These are phyloP conservation scores for Silurus meridionalis DNA, from an alignment of 2,113 vertebrate genomes.

Conservation along the genomic window DNA sequence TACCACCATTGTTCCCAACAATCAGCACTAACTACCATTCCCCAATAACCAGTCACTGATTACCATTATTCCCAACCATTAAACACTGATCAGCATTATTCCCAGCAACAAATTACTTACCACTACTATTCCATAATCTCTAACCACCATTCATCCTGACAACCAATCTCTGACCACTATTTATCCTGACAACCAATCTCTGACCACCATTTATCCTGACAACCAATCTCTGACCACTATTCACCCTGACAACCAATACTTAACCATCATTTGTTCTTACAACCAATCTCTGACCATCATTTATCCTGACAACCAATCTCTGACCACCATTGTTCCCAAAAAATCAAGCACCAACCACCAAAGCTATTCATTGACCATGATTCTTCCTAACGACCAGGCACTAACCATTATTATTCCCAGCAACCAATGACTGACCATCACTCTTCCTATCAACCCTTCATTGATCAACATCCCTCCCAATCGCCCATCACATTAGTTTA, in stretches of 20 bases:
- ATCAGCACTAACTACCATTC: too few species aligned
- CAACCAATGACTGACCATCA: background rate
- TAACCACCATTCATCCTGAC: too few species aligned
- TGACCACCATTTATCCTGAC: too few species aligned
- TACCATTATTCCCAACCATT: background rate
- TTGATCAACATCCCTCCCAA: too few species aligned
- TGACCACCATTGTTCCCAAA: background rate
- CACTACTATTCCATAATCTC: too few species aligned
- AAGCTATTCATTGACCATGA: background rate
- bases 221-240: background rate
- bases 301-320: background rate
- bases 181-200: too few species aligned
- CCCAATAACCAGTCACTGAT: background rate
- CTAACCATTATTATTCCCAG: background rate
- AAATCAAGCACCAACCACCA: background rate
- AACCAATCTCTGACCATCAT: background rate
- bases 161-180: too few species aligned
- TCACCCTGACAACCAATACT: too few species aligned
- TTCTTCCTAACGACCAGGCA: background rate
- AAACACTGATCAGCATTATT: background rate
- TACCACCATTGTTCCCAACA: too few species aligned
- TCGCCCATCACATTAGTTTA: background rate
- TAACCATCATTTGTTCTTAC: too few species aligned
- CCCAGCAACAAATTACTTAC: background rate
- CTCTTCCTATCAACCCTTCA: background rate